These are phyloP conservation scores for Calosoma granatense DNA, from an alignment of 1,140 invertebrate species.

Conservation along the genomic window DNA sequence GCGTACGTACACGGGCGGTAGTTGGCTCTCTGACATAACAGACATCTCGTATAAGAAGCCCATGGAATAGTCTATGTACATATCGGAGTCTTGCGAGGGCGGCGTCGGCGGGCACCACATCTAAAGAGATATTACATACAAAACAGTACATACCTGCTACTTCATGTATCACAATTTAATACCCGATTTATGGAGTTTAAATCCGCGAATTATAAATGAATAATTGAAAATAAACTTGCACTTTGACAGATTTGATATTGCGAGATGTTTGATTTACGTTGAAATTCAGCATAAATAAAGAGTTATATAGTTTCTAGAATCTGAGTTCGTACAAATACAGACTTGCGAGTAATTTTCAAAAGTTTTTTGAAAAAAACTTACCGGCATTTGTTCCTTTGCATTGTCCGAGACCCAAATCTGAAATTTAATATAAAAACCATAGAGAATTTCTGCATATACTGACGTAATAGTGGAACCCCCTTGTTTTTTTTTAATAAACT, in stretches of 20 bases:
- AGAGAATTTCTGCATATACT: constrained; percentile 25
- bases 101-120: constrained; percentile 94
- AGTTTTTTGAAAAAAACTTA: constrained; percentile 41
- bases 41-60: constrained; percentile 76
- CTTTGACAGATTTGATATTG: constrained; percentile 4
- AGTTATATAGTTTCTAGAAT: constrained; percentile 8
- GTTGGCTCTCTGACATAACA: constrained; percentile 69
- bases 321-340: no score
- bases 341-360: neutral
- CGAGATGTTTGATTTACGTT: neutral
- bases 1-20: constrained; percentile 77
- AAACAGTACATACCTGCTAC: constrained; percentile 14
- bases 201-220: constrained; percentile 9
- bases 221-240: no score
- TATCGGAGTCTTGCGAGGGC: constrained; percentile 80
- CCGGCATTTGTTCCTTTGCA: constrained; percentile 63
- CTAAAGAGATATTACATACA: no score
- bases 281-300: constrained; percentile 6
- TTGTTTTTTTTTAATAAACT: no score
- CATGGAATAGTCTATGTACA: constrained; percentile 80
- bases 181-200: no score
- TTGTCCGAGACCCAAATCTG: constrained; percentile 65
- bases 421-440: constrained; percentile 34
- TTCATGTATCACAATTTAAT: no score
- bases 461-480: no score